Base-by-base conservation (phyloP, 35 echinoderm and acorn worm species). In the Acanthaster planci region DNA sequence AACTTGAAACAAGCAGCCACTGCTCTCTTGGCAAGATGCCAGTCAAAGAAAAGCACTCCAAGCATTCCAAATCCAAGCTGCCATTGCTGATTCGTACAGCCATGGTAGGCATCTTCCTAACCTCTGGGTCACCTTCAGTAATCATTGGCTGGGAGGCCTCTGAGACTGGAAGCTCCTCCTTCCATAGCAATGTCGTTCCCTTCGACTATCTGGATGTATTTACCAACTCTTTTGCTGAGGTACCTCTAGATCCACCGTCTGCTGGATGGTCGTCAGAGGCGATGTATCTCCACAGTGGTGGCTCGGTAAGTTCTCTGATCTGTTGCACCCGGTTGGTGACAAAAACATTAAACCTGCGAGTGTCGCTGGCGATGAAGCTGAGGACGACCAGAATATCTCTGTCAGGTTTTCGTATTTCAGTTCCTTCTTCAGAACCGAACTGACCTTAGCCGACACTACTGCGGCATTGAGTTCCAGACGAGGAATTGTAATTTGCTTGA, bases 381-480 rank as follows among this genome's bases (percentile, higher is more conserved):
- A 95, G 78, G 10, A 90, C 89, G 30, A 85, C 32, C 31, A 94
- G 68, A 87, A 91, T 60, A 23, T 82, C 50, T 87, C 78, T 9
- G 35, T 37, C 17, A 51, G 30, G 39, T 75, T 37, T 44, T 67
- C 38, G 18, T 76, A 51, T 22, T 79, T 36, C 14, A 90, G 53
- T 57, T 83, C 88, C 30, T 77, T 67, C 51, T 78, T 53, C 16
- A 88, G 81, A 38, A 93, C 47, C 5, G 26, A 8, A 52, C 84
- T 81, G 1, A 92, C 50, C 54, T 52, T 80, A 17, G 47, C 51
- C 1, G 83, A 78, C 0, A 86, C 39, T 15, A 91, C 75, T 30
- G 89, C 89, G 40, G 82, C 89, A 12, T 82, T 79, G 29, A 91
- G 57, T 54, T 97, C 94, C 16, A 97, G 51, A 4, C 89, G 51